A percentile compares a stretch with the other conserved stretches of the same genome.
Evolutionary conservation across 35 echinoderm and acorn worm species (phyloP).

Genomic region (Diadema setosum): DNA sequence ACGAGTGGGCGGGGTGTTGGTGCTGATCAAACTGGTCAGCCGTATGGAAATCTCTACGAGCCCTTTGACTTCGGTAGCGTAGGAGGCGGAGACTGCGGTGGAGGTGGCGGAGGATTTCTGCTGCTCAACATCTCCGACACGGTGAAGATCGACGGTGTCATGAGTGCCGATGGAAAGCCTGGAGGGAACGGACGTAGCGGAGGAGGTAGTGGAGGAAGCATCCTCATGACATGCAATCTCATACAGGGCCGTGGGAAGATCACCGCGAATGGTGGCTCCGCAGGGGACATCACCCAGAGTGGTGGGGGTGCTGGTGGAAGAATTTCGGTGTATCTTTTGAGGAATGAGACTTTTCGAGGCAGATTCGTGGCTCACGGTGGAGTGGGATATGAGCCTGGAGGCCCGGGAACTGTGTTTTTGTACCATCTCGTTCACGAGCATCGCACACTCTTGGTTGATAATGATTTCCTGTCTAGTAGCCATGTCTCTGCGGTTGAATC

Average conservation of each 20-base stretch:
- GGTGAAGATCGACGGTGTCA: slow-evolving; percentile 59
- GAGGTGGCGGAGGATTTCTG: slow-evolving; percentile 64
- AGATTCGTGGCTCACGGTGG: slow-evolving; percentile 70
- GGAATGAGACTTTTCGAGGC: slow-evolving; percentile 69
- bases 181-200: slow-evolving; percentile 41
- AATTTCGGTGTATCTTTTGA: slow-evolving; percentile 73
- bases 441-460: slow-evolving; percentile 82
- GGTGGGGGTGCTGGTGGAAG: slow-evolving; percentile 74
- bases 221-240: slow-evolving; percentile 35
- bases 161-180: slow-evolving; percentile 62
- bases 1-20: slow-evolving; percentile 63
- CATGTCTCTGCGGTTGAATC: slow-evolving; percentile 4
- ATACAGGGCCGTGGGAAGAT: slow-evolving; percentile 58
- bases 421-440: slow-evolving; percentile 81
- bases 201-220: slow-evolving; percentile 70
- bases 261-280: slow-evolving; percentile 52
- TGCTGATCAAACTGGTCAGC: slow-evolving; percentile 63
- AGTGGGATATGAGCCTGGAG: slow-evolving; percentile 32
- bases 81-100: slow-evolving; percentile 65
- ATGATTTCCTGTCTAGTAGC: slow-evolving; percentile 32
- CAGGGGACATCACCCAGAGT: not conserved
- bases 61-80: slow-evolving; percentile 81
- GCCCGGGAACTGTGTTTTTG: slow-evolving; percentile 85
- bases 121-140: slow-evolving; percentile 73
- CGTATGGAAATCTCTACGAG: slow-evolving; percentile 92